These are phyloP conservation scores for Coelopa pilipes DNA, from an alignment of 2,888 invertebrate genomes.

Conservation along the genomic window DNA sequence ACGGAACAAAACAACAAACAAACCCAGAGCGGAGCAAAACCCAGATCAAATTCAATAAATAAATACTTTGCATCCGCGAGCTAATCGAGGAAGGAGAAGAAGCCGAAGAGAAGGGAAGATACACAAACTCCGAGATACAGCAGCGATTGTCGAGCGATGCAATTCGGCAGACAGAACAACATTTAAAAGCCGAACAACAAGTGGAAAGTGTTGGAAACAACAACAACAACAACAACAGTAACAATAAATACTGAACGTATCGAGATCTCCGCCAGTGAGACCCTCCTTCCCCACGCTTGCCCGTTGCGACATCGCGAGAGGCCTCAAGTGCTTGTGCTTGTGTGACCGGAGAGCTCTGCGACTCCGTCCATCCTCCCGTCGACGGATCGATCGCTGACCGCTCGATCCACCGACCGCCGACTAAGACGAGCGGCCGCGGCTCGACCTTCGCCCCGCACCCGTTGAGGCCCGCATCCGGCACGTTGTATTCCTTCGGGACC, in stretches of 20 bases:
- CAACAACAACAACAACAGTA: not conserved
- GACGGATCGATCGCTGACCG: too few species aligned
- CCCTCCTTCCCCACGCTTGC: not conserved
- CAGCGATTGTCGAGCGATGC: not conserved
- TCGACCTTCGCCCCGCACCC: not conserved
- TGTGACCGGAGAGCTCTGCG: conserved; percentile 5
- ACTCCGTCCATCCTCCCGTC: too few species aligned
- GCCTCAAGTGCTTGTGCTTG: conserved; percentile 37
- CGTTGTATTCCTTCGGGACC: conserved; percentile 63
- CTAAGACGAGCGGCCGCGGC: too few species aligned
- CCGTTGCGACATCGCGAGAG: conserved; percentile 34
- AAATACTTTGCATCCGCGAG: not conserved
- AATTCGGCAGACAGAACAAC: not conserved
- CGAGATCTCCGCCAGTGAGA: too few species aligned
- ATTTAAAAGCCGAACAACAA: not conserved
- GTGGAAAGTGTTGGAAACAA: not conserved
- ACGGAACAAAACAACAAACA: not conserved
- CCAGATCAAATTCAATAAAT: not conserved
- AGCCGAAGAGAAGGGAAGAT: not conserved
- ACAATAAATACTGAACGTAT: not conserved
- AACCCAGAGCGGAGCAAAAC: not conserved
- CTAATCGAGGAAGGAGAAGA: not conserved
- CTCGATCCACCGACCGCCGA: too few species aligned
- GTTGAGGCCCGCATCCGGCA: conserved; percentile 30
- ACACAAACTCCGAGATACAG: not conserved